A percentile compares a stretch with the other conserved stretches of the same genome.
Evolutionary conservation across 2,113 vertebrate genomes (phyloP).

Genomic region (Rhabdomys dilectus): DNA sequence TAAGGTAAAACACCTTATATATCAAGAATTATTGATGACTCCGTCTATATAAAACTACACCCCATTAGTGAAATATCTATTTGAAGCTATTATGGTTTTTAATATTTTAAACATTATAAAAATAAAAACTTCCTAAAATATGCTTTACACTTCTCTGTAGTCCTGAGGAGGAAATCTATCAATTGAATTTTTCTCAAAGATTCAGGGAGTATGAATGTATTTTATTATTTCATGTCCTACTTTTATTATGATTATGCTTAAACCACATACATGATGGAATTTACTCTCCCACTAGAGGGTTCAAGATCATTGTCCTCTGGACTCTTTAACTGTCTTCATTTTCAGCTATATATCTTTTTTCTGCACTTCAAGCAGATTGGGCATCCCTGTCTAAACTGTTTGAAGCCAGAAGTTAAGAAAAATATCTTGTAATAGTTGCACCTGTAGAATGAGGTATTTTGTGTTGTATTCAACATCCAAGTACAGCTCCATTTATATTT

Average conservation of each 20-base stretch:
- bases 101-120: conserved; percentile 18
- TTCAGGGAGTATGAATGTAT: neutral
- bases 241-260: neutral
- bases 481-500: neutral
- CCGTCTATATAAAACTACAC: neutral
- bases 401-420: neutral
- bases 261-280: neutral
- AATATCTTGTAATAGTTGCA: neutral
- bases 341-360: neutral
- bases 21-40: neutral
- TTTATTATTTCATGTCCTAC: neutral
- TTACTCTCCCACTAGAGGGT: neutral
- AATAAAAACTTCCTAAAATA: neutral
- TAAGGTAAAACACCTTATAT: neutral
- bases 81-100: neutral
- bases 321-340: neutral
- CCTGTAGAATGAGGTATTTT: neutral
- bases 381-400: neutral
- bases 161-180: neutral
- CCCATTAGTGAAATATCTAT: neutral
- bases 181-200: neutral
- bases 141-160: neutral
- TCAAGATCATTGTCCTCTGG: neutral
- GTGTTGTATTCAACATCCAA: no score
- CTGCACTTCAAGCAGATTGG: neutral